Evolutionary conservation across 2,113 vertebrate species (phyloP).

Genomic region (Stigmatopora nigra): DNA sequence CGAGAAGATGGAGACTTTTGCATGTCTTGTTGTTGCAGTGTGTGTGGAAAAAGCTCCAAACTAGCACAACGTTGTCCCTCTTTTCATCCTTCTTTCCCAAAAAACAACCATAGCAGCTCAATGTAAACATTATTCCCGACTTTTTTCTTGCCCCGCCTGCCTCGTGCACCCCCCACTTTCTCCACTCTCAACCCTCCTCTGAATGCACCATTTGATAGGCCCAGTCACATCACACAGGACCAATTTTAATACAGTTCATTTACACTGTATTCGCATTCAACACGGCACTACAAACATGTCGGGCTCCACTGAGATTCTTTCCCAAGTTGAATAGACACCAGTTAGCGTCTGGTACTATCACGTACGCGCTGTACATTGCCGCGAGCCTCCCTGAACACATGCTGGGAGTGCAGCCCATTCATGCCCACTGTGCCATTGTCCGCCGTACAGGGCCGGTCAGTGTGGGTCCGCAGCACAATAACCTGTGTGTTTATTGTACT

Average conservation of each 20-base stretch:
- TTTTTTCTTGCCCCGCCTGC: no score
- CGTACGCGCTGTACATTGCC: conserved; percentile 27
- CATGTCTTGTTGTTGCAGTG: no score
- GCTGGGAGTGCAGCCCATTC: conserved; percentile 46
- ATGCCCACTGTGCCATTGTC: conserved; percentile 58
- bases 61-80: background rate
- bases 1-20: no score
- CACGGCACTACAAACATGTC: background rate
- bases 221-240: background rate
- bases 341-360: conserved; percentile 29
- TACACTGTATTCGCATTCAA: background rate
- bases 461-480: conserved; percentile 61
- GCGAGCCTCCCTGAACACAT: conserved; percentile 37
- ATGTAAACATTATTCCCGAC: background rate
- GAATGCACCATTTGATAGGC: background rate
- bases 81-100: background rate
- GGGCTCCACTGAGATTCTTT: background rate
- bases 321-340: conserved; percentile 16
- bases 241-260: background rate
- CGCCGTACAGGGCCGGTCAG: conserved; percentile 49
- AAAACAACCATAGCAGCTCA: background rate
- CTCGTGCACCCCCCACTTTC: background rate
- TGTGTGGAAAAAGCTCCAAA: no score
- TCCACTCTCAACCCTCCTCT: background rate
- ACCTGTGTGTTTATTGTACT: conserved; percentile 65